Percentiles rank a stretch among this genome's conserved stretches.
These are phyloP conservation scores for Nemotelus nigrinus DNA, from an alignment of 2,888 invertebrate genomes.

Conservation along the genomic window DNA sequence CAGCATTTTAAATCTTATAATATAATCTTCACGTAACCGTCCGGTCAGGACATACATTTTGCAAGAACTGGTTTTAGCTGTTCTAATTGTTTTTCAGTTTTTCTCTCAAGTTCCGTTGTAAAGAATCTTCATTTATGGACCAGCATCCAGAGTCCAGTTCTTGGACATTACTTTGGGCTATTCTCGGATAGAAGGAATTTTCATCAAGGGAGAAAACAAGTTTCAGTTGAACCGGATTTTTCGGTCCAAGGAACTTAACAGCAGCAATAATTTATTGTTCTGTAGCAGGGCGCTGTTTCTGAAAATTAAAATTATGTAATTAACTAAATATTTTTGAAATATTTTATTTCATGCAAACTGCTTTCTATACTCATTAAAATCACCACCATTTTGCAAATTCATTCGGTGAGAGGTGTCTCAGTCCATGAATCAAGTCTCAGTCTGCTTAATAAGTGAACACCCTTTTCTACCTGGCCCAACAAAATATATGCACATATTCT, in stretches of 20 bases:
- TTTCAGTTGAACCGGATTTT: not conserved
- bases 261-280: not conserved
- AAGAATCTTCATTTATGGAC: not conserved
- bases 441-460: not conserved
- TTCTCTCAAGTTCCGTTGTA: too few relatives aligned
- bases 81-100: not conserved
- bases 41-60: not conserved
- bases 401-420: not conserved
- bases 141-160: slow-evolving; percentile 31
- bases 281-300: not conserved
- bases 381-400: not conserved
- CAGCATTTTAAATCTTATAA: not conserved
- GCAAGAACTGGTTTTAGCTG: not conserved
- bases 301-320: not conserved
- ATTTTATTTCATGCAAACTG: not conserved
- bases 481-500: not conserved
- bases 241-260: not conserved
- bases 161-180: not conserved
- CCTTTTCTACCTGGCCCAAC: not conserved
- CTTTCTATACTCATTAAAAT: not conserved
- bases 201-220: slow-evolving; percentile 19
- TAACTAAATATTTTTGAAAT: not conserved
- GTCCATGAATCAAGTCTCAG: too few relatives aligned
- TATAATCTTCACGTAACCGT: slow-evolving; percentile 15
- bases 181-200: not conserved